Evolutionary conservation across 2,113 vertebrate genomes (phyloP), one percentile per base, ranked within the genome.

Genomic region (Sciurus niger): DNA sequence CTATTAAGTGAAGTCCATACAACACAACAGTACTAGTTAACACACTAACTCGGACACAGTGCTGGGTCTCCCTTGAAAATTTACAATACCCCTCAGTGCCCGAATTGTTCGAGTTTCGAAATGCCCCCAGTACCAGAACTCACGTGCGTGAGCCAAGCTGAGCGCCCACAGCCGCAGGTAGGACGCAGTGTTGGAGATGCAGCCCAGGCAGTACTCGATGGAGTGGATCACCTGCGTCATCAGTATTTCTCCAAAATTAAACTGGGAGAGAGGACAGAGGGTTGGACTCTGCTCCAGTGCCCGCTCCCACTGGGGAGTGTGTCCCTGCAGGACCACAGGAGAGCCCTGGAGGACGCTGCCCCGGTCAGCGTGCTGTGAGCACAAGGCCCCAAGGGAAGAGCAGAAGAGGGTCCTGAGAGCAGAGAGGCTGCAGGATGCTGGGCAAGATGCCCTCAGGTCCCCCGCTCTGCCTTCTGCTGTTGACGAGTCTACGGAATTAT

Each of bases 121-220:
- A 55, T 8, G 55, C 55, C 55, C 55, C 20, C 55, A 58, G 53
- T 63, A 24, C 60, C 25, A 9, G 3, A 9, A 99, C 99, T 99
- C 98, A 99, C 99, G 99, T 55, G 99, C 99, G 51, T 99, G 99
- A 80, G 99, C 99, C 98, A 99, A 98, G 84, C 99, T 99, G 79
- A 99, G 99, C 7, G 99, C 99, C 99, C 99, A 99, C 74, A 99
- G 99, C 67, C 99, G 98, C 90, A 99, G 98, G 96, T 99, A 99
- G 0, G 99, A 99, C 0, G 99, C 99, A 0, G 99, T 99, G 98
- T 99, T 99, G 65, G 99, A 99, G 98, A 99, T 98, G 97, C 99
- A 99, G 46, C 99, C 99, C 7, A 99, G 98, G 74, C 99, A 99
- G 84, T 99, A 99, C 89, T 99, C 99, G 84, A 99, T 99, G 51